phyloP scores from a whole-genome alignment of 1,140 invertebrate species.

The Ceratitis capitata region DNA sequence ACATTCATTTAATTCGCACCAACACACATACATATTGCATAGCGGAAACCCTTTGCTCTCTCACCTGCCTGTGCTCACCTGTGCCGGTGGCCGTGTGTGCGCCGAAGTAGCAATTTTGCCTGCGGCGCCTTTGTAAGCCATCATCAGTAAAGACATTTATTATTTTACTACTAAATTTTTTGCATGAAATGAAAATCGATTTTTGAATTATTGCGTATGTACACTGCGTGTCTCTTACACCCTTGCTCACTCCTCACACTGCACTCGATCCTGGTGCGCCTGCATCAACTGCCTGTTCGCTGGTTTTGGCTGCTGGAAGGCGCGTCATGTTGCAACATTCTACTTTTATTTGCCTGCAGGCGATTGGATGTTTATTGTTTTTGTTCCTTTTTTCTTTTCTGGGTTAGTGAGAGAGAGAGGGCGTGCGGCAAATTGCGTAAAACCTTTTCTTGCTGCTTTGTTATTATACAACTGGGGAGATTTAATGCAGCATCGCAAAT shows the following conservation, averaged over 20 bases:
- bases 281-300: not conserved
- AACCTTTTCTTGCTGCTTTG: not conserved
- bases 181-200: constrained; percentile 28
- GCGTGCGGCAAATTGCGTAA: not conserved
- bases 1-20: constrained; percentile 1
- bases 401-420: not conserved
- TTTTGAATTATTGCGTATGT: constrained; percentile 24
- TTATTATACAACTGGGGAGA: not conserved
- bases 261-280: not conserved
- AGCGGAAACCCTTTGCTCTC: too few relatives aligned
- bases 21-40: not conserved
- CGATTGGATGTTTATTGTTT: not conserved
- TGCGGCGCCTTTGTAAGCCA: not conserved
- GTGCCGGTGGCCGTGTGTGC: not conserved
- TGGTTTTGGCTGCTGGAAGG: not conserved
- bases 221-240: not conserved
- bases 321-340: not conserved
- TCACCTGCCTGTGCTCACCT: not conserved
- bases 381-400: not conserved
- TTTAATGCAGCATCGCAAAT: not conserved
- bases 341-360: not conserved
- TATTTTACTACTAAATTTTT: constrained; percentile 1
- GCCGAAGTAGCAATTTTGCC: not conserved
- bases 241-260: not conserved
- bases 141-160: constrained; percentile 20